These are phyloP conservation scores for Trichogramma pretiosum DNA, from an alignment of 1,140 invertebrate genomes.

Conservation along the genomic window DNA sequence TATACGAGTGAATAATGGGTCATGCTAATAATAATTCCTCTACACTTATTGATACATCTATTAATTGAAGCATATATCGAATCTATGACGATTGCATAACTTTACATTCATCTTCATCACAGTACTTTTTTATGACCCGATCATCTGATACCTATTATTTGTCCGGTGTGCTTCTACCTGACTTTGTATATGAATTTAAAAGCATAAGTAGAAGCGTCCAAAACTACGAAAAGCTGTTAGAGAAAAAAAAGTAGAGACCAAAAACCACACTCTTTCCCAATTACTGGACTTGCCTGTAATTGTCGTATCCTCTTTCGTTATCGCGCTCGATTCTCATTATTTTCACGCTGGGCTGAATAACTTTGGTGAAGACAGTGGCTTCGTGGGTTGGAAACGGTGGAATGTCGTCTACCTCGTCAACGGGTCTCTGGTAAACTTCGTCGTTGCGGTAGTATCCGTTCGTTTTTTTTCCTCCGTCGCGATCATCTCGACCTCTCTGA, in stretches of 20 bases:
- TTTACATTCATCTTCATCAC: too few relatives aligned
- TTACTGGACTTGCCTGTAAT: conserved; percentile 35
- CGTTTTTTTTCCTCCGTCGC: conserved; percentile 10
- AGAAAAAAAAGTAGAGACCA: neutral
- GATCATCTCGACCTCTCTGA: too few relatives aligned
- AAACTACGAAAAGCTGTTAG: neutral
- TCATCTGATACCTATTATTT: neutral
- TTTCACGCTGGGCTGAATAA: conserved; percentile 40
- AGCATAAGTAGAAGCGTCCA: conserved; percentile 16
- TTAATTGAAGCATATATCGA: too few relatives aligned
- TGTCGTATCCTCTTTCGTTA: conserved; percentile 30
- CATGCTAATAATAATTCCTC: too few relatives aligned
- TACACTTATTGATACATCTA: too few relatives aligned
- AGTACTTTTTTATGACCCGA: neutral
- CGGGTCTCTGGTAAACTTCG: conserved; percentile 36
- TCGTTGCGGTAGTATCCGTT: conserved; percentile 28
- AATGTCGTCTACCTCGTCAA: conserved; percentile 40
- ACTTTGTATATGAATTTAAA: conserved; percentile 7
- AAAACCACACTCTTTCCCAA: too few relatives aligned
- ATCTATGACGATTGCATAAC: too few relatives aligned
- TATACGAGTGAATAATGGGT: too few relatives aligned
- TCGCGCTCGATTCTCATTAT: conserved; percentile 40
- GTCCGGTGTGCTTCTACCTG: conserved; percentile 14
- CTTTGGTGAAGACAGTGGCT: conserved; percentile 32
- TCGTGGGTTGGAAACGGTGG: conserved; percentile 35